Evolutionary conservation across 2,888 invertebrate genomes (phyloP).

Genomic region (Diarsia brunnea): DNA sequence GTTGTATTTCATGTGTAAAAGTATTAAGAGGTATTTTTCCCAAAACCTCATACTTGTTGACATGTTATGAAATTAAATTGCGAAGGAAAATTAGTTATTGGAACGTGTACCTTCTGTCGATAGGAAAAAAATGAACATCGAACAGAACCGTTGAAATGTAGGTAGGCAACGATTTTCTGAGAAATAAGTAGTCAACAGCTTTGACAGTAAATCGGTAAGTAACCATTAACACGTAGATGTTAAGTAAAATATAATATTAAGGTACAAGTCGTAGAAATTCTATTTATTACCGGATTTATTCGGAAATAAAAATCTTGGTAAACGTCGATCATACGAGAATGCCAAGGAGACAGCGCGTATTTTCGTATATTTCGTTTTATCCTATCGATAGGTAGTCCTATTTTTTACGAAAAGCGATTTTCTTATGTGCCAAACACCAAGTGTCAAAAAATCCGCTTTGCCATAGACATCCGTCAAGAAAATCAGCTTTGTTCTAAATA

Average conservation of each 20-base stretch:
- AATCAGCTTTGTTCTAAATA: constrained; percentile 17
- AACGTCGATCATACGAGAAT: constrained; percentile 32
- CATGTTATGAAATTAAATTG: neutral
- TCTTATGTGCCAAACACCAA: constrained; percentile 10
- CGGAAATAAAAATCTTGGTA: constrained; percentile 17
- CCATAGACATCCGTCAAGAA: constrained; percentile 4
- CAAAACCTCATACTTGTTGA: neutral
- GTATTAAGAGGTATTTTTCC: neutral
- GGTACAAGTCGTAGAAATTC: constrained; percentile 5
- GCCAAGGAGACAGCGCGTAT: constrained; percentile 4
- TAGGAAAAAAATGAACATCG: neutral
- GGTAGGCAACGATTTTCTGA: neutral
- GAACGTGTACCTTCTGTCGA: neutral
- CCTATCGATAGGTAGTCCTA: constrained; percentile 3
- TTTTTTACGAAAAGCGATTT: constrained; percentile 26
- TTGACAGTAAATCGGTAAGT: constrained; percentile 15
- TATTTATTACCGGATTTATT: constrained; percentile 35
- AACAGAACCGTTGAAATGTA: neutral
- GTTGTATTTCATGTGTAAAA: neutral
- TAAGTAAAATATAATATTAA: constrained; percentile 8
- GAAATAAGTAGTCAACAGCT: constrained; percentile 6
- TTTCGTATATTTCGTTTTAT: constrained; percentile 29
- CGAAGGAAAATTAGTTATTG: neutral
- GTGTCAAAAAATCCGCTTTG: neutral
- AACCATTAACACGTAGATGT: constrained; percentile 13